Conservation (phyloP, 2,797 vertebrate genomes). For the Brachyrhaphis roseni region DNA sequence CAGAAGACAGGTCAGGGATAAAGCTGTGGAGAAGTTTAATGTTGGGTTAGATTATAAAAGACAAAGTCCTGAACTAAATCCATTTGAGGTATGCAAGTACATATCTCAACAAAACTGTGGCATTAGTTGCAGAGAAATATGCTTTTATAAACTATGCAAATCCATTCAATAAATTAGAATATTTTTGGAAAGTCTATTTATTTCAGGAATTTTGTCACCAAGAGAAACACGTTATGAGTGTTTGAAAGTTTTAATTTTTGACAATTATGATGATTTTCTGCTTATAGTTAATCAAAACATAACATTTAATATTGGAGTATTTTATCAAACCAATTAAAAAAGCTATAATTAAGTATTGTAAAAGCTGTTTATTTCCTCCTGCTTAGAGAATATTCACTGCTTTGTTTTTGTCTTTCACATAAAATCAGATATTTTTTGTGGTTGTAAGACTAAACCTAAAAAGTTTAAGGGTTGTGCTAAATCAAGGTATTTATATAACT, state of each 20-base stretch:
- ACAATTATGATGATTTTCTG: background rate
- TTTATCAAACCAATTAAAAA: background rate
- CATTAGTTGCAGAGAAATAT: background rate
- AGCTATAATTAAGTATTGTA: background rate
- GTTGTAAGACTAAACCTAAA: background rate
- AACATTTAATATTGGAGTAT: background rate
- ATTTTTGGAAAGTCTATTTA: background rate
- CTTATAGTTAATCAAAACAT: background rate
- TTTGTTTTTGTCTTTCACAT: background rate
- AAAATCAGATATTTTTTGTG: background rate
- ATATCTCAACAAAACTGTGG: background rate
- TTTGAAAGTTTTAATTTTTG: background rate
- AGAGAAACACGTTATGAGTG: background rate
- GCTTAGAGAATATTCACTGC: background rate
- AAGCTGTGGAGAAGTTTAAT: background rate
- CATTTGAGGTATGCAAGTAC: background rate
- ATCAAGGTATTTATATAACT: background rate
- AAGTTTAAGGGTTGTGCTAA: background rate
- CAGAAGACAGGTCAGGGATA: background rate
- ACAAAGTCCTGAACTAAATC: background rate
- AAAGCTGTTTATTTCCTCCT: background rate
- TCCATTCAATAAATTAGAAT: background rate
- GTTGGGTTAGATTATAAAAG: background rate
- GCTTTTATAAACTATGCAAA: background rate
- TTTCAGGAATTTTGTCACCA: background rate